These are phyloP conservation scores for Panthera leo DNA, from an alignment of 2,113 vertebrate species.

Conservation along the genomic window DNA sequence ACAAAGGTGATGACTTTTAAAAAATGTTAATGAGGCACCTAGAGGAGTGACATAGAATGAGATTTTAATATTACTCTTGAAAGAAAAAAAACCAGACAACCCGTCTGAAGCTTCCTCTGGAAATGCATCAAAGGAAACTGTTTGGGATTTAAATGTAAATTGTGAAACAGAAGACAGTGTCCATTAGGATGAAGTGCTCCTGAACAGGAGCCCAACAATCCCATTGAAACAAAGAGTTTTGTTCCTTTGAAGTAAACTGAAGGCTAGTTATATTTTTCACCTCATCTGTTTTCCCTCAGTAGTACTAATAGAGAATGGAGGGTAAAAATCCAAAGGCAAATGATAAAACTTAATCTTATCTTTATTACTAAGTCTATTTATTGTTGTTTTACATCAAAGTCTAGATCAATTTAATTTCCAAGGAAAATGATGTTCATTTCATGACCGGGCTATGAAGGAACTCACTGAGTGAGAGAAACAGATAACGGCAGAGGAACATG, in stretches of 20 bases:
- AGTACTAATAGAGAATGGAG: conserved; percentile 53
- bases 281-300: conserved; percentile 46
- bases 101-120: conserved; percentile 69
- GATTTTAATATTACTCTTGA: conserved; percentile 69
- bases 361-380: conserved; percentile 54
- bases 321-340: conserved; percentile 59
- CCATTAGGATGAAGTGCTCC: conserved; percentile 74
- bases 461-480: not conserved
- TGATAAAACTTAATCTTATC: conserved; percentile 72
- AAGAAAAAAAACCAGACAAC: conserved; percentile 64
- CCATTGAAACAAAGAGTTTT: conserved; percentile 66
- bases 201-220: conserved; percentile 12
- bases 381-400: conserved; percentile 65
- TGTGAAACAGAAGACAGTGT: conserved; percentile 65
- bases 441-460: not conserved
- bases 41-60: conserved; percentile 51
- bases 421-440: conserved; percentile 34
- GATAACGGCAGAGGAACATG: accelerated
- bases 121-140: conserved; percentile 67
- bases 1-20: conserved; percentile 51
- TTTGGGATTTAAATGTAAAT: conserved; percentile 55
- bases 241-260: conserved; percentile 80
- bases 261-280: conserved; percentile 57
- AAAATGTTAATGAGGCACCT: conserved; percentile 50
- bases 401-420: conserved; percentile 19